Base-by-base conservation (phyloP, 2,888 invertebrate genomes). In the Malachius bipustulatus region DNA sequence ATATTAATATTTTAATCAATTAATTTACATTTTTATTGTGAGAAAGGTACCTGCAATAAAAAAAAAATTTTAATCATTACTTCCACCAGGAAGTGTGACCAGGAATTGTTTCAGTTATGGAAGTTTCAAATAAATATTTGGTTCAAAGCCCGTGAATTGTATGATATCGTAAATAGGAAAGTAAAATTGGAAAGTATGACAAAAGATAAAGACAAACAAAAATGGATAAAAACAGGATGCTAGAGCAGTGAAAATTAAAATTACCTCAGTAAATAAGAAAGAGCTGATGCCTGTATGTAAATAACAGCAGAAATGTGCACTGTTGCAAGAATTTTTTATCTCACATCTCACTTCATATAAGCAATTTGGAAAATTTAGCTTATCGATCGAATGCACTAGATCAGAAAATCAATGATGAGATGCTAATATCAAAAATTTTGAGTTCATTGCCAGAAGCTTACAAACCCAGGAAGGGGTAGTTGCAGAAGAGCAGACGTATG, bases 351-450 rank as follows among this genome's bases (percentile, higher is more conserved):
- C 15, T 32, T 9, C 31, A 37, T 14, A 26, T 40, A n/a, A 37
- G 34, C 19, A 28, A 24, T 14, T 14, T 40, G 15, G 26, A 37
- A 27, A 34, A 37, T 19, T 3, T 40, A 8, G 31, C 32, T n/a
- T 14, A 30, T 14, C 37, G 34, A 31, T n/a, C 35, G 12, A 35
- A 37, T 13, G 32, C 32, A 2, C 14, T 40, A 29, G 15, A 39
- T 9, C 32, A 39, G 16, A 28, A 34, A 1, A 36, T 43, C 12
- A 36, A 38, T 30, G 37, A 41, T 14, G 34, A 28, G n/a, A 41
- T 43, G 40, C 6, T 43, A 14, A 41, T 43, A 3, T 36, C 41
- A 16, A 41, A 43, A 35, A 39, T 41, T 24, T 30, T 42, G 12
- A 13, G 24, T 4, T 14, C 30, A 13, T 30, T 42, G 14, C 37